These are phyloP conservation scores for Synergus itoensis DNA, from an alignment of 2,888 invertebrate genomes.

Conservation along the genomic window DNA sequence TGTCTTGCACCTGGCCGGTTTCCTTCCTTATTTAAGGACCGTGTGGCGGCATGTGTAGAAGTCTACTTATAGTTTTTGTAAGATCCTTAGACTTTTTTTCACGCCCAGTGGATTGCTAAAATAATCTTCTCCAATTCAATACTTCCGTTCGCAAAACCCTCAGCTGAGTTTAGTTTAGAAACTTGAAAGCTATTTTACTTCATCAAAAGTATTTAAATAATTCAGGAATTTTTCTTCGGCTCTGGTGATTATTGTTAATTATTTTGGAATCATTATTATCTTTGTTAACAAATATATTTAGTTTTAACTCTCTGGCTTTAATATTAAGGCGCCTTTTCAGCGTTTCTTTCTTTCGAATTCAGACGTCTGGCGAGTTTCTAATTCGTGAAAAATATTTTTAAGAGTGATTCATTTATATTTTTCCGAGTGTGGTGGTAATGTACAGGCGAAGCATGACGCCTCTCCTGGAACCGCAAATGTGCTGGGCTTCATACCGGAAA, in stretches of 20 bases:
- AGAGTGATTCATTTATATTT: conserved; percentile 40
- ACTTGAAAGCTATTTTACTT: too few relatives aligned
- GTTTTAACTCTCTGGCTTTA: too few relatives aligned
- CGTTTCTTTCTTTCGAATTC: conserved; percentile 1
- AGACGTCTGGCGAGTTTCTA: conserved; percentile 16
- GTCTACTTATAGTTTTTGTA: conserved; percentile 9
- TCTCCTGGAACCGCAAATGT: conserved; percentile 32
- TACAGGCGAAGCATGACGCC: conserved; percentile 16
- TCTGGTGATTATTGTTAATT: too few relatives aligned
- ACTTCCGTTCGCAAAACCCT: neutral
- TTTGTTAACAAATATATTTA: neutral
- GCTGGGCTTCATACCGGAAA: conserved; percentile 33
- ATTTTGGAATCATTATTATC: too few relatives aligned
- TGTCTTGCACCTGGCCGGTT: conserved; percentile 71
- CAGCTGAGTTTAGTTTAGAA: too few relatives aligned
- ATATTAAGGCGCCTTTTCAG: neutral
- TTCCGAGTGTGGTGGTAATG: conserved; percentile 12
- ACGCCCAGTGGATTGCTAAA: neutral
- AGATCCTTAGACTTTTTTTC: conserved; percentile 10
- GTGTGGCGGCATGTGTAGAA: conserved; percentile 51
- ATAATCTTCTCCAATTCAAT: neutral
- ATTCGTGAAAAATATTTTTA: conserved; percentile 41
- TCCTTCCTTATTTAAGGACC: conserved; percentile 43
- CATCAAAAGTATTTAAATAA: too few relatives aligned
- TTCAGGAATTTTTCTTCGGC: too few relatives aligned